Evolutionary conservation across 2,797 vertebrate species (phyloP).

Genomic region (Liparis tanakae): DNA sequence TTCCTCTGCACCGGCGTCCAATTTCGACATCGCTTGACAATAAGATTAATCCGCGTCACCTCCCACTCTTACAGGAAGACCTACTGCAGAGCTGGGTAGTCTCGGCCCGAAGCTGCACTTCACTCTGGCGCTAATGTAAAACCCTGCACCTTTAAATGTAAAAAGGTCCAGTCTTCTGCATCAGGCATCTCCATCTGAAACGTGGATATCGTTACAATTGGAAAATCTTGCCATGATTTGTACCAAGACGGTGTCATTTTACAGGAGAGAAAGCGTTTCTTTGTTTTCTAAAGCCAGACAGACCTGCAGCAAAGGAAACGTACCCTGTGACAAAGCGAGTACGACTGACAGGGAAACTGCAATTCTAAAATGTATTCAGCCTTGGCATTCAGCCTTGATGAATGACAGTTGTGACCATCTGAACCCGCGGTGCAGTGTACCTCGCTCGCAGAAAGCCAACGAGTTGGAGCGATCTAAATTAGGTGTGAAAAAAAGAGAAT

Average conservation of each 20-base stretch:
- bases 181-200: not conserved
- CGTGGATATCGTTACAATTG: not conserved
- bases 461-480: not conserved
- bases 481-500: not conserved
- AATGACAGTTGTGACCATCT: not conserved
- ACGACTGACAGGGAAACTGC: not conserved
- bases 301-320: not conserved
- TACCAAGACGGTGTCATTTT: constrained; percentile 5
- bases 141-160: not conserved
- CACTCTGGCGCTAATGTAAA: constrained; percentile 5
- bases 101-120: constrained; percentile 28
- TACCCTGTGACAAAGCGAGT: not conserved
- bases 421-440: not conserved
- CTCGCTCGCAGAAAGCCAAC: not conserved
- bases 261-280: not conserved
- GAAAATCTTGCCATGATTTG: not conserved
- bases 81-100: not conserved
- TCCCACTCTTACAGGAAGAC: constrained; percentile 38
- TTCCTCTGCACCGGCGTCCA: constrained; percentile 20
- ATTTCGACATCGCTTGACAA: constrained; percentile 18
- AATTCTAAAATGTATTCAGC: not conserved
- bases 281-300: not conserved
- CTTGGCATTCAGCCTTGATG: too few species aligned
- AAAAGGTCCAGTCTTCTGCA: not conserved
- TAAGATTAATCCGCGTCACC: not conserved